Evolutionary conservation across 2,888 invertebrate genomes (phyloP).

Genomic region (Melikaiella ostensackeni): DNA sequence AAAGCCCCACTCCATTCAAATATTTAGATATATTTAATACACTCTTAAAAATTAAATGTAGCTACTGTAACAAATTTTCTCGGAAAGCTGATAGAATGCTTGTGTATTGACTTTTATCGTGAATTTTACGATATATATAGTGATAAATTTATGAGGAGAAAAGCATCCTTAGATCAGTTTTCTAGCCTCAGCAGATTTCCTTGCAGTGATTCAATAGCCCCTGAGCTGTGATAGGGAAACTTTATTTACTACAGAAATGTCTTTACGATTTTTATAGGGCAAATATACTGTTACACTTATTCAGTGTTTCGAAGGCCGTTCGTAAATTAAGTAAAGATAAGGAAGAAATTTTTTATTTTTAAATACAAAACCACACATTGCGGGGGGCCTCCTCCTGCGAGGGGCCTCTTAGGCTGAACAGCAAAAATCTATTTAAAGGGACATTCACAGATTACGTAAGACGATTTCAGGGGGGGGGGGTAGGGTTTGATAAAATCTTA

Average conservation of each 20-base stretch:
- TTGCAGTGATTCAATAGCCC: background rate
- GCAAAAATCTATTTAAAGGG: no score
- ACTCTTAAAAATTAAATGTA: no score
- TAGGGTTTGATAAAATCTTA: no score
- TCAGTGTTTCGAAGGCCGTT: background rate
- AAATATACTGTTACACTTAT: background rate
- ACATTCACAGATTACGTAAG: no score
- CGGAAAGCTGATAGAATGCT: background rate
- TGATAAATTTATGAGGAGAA: background rate
- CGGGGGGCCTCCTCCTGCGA: no score
- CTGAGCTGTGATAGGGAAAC: background rate
- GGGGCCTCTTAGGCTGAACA: no score
- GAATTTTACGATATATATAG: background rate
- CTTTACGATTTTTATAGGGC: background rate
- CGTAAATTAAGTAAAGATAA: background rate
- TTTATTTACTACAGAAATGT: background rate
- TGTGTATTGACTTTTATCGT: background rate
- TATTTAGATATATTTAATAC: no score
- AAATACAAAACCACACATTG: no score
- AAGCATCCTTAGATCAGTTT: slow-evolving; percentile 7
- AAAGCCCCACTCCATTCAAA: no score
- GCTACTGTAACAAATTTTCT: background rate
- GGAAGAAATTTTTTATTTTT: no score
- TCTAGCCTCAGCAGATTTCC: background rate
- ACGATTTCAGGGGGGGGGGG: no score